Base-by-base conservation (phyloP, 1,140 invertebrate species). In the Neelides sp. region DNA sequence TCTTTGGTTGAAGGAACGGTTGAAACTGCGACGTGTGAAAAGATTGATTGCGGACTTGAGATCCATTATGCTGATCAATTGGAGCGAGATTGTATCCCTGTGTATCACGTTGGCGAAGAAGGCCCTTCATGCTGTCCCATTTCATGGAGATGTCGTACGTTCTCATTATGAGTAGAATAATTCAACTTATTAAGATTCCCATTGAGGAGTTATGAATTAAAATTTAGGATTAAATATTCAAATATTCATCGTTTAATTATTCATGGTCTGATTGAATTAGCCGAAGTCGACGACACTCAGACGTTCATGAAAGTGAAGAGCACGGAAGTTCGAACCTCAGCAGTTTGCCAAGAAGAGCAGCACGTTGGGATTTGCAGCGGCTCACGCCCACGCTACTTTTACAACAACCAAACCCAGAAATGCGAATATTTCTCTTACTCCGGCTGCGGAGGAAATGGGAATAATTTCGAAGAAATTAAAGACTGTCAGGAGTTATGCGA, bases 391-490 rank as follows among this genome's bases (percentile, higher is more conserved):
- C 43, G 51, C 12, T 61, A 50, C 32, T 61, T 49, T 43, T 61
- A 42, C 50, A 60, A 58, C 35, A 48, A 26, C 13, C 45, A 46
- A 8, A 55, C 55, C 1, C 13, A 39, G 10, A 50, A 24, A 4
- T 92, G 88, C 63, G 68, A 75, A 58, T 75, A 76, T 54, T 92
- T 91, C 63, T 79, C 79, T 52, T 92, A 85, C 62, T 80, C 81
- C 13, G 83, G 85, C 3, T 89, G 84, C 61, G 77, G 75, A 20
- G 85, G 83, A 4, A 89, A 89, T 64, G 72, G 71, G 44, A 90
- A 90, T 64, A 85, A 86, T 62, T 90, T 86, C 64, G 52, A 64
- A 17, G 72, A 73, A 4, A 70, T 79, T 62, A 63, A 75, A 28
- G 77, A 78, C 41, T 89, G 85, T 61, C 59, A 72, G 57, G 66